phyloP scores from a whole-genome alignment of 2,888 invertebrate species.

The Sarcophaga carnaria region DNA sequence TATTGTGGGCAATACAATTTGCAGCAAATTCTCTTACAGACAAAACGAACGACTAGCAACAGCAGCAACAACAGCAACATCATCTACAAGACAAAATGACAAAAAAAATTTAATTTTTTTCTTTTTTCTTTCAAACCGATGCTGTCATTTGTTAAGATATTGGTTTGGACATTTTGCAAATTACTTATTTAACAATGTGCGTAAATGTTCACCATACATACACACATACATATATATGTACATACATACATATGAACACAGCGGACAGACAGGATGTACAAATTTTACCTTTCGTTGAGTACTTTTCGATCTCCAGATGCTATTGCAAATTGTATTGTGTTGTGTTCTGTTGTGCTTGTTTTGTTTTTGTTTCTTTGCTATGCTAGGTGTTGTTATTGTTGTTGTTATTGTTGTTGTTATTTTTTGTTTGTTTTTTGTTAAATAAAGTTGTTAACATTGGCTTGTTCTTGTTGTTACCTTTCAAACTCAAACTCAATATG shows the following conservation, averaged over 20 bases:
- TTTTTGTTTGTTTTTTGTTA: conserved; percentile 3
- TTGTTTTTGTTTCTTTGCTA: conserved; percentile 14
- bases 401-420: conserved; percentile 26
- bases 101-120: conserved; percentile 34
- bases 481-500: conserved; percentile 22
- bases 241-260: background rate
- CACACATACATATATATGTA: background rate
- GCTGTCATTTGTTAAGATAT: conserved; percentile 74
- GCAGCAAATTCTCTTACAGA: conserved; percentile 16
- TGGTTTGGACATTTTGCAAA: conserved; percentile 81
- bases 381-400: background rate
- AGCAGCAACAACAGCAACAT: conserved; percentile 1
- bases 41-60: conserved; percentile 5
- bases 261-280: background rate
- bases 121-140: conserved; percentile 43
- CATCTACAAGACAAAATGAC: background rate
- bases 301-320: conserved; percentile 18
- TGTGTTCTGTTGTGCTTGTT: background rate
- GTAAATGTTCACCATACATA: conserved; percentile 73
- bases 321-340: conserved; percentile 27
- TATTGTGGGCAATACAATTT: conserved; percentile 25
- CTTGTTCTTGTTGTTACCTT: conserved; percentile 36
- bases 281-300: conserved; percentile 1
- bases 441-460: conserved; percentile 48
- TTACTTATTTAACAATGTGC: conserved; percentile 80